These are phyloP conservation scores for Vespertilio murinus DNA, from an alignment of 2,797 vertebrate species.

Conservation along the genomic window DNA sequence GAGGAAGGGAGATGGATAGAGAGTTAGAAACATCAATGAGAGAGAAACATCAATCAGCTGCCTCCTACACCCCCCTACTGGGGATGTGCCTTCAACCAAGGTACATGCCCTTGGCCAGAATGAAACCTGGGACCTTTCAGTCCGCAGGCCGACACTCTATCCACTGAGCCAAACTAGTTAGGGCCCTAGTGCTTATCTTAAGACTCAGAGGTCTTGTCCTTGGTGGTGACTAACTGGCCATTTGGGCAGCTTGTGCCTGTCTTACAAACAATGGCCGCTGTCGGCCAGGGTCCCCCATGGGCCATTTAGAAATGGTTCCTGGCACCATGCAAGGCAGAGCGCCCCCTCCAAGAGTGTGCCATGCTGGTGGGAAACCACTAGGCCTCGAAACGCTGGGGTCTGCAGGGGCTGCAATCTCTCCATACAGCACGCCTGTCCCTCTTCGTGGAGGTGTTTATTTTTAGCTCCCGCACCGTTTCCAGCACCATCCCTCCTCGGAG, in stretches of 20 bases:
- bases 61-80: no score
- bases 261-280: neutral
- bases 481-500: conserved; percentile 39
- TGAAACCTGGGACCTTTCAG: no score
- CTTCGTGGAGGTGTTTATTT: conserved; percentile 58
- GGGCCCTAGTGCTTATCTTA: neutral
- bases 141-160: no score
- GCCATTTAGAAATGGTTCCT: conserved; percentile 36
- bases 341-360: neutral
- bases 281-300: rapidly evolving
- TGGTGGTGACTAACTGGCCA: neutral
- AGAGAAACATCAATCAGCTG: no score
- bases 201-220: neutral
- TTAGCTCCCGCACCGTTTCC: conserved; percentile 55
- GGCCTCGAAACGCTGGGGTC: neutral
- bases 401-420: conserved; percentile 28
- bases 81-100: no score
- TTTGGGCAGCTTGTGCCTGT: neutral
- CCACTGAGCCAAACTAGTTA: no score
- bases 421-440: neutral
- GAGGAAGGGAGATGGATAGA: no score
- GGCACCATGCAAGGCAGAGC: neutral
- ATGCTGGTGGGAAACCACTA: neutral
- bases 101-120: no score
- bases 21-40: no score